A percentile compares a stretch with the other conserved stretches of the same genome.
These are phyloP conservation scores for Coryphaenoides rupestris DNA, from an alignment of 2,113 vertebrate genomes.

Conservation along the genomic window DNA sequence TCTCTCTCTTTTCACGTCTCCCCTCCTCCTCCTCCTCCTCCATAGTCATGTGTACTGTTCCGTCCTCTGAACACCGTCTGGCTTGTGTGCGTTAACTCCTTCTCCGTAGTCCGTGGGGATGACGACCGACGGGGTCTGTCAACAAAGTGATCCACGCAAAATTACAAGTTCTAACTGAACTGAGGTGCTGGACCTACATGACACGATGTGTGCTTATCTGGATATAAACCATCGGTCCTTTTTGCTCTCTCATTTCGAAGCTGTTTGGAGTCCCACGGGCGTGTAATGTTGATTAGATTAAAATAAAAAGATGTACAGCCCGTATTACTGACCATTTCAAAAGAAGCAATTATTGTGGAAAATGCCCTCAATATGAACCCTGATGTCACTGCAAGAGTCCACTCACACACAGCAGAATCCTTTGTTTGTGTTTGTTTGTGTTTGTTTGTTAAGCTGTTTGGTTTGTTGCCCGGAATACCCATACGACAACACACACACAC, in stretches of 20 bases:
- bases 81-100: neutral
- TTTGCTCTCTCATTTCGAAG: no score
- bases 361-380: no score
- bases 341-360: no score
- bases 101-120: slow-evolving; percentile 11
- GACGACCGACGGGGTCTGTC: slow-evolving; percentile 4
- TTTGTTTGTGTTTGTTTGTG: no score
- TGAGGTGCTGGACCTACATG: neutral
- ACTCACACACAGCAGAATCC: slow-evolving; percentile 5
- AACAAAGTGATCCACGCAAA: neutral
- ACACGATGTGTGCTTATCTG: slow-evolving; percentile 1
- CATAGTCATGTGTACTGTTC: slow-evolving; percentile 4
- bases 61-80: neutral
- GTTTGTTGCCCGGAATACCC: no score
- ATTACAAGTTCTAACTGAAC: slow-evolving; percentile 13
- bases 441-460: no score
- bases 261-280: no score
- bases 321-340: no score
- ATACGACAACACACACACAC: no score
- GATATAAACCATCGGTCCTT: no score
- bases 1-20: slow-evolving; percentile 4
- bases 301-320: no score
- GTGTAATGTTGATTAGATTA: no score
- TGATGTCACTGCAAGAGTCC: neutral
- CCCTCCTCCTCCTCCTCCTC: neutral